Evolutionary conservation across 2,888 invertebrate genomes (phyloP).

Genomic region (Mermis nigrescens): DNA sequence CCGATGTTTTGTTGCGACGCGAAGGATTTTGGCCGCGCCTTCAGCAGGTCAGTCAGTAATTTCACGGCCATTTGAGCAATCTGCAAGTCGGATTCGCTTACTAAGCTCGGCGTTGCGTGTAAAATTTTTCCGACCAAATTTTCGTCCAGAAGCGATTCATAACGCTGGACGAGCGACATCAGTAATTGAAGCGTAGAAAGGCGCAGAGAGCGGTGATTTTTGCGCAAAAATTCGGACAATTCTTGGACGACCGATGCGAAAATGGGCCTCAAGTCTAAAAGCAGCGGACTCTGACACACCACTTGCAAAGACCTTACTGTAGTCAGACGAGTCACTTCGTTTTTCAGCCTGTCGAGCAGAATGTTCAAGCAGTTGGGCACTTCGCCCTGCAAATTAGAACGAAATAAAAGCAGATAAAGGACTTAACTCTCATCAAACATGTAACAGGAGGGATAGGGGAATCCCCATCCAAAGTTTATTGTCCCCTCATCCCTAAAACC

Average conservation of each 20-base stretch:
- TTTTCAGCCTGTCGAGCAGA: conserved; percentile 75
- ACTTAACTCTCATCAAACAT: no score
- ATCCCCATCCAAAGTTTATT: no score
- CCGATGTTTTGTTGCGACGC: background rate
- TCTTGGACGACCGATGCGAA: conserved; percentile 71
- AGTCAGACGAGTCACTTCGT: conserved; percentile 87
- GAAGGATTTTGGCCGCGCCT: background rate
- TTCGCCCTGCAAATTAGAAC: conserved; percentile 38
- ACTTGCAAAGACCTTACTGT: conserved; percentile 70
- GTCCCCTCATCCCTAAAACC: no score
- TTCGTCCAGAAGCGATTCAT: background rate
- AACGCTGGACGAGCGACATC: background rate
- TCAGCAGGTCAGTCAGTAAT: conserved; percentile 16
- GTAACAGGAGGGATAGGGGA: no score
- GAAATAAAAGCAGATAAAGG: background rate
- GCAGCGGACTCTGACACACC: conserved; percentile 42
- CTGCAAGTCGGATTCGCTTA: conserved; percentile 83
- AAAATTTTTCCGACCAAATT: conserved; percentile 35
- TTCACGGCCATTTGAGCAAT: conserved; percentile 53
- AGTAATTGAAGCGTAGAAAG: conserved; percentile 4
- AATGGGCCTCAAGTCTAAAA: conserved; percentile 49
- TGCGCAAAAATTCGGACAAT: conserved; percentile 74
- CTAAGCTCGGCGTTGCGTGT: conserved; percentile 66
- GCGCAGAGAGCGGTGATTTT: conserved; percentile 85
- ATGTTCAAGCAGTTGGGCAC: conserved; percentile 70